These are phyloP conservation scores for Portevinia maculata DNA, from an alignment of 2,888 invertebrate genomes.

Conservation along the genomic window DNA sequence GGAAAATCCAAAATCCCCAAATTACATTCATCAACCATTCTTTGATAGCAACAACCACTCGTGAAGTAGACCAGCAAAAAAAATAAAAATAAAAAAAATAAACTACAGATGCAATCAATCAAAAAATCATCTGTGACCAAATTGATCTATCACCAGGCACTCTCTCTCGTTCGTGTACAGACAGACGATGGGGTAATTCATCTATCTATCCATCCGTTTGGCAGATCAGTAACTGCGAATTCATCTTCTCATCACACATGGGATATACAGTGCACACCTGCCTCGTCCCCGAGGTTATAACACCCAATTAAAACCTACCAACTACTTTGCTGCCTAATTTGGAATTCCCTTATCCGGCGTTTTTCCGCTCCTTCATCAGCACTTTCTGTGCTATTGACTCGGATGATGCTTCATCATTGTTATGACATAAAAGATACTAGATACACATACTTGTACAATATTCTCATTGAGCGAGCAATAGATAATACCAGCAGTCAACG, in stretches of 20 bases:
- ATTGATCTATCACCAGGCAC: conserved; percentile 68
- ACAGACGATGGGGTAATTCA: conserved; percentile 52
- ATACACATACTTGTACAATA: conserved; percentile 27
- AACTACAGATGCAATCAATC: conserved; percentile 65
- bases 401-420: conserved; percentile 68
- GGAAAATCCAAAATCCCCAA: conserved; percentile 13
- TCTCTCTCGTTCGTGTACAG: conserved; percentile 36
- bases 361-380: not conserved
- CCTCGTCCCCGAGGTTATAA: conserved; percentile 59
- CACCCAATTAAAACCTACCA: conserved; percentile 71
- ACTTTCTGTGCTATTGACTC: conserved; percentile 48
- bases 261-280: conserved; percentile 53
- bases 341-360: conserved; percentile 33
- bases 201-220: conserved; percentile 59
- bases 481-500: conserved; percentile 19
- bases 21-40: conserved; percentile 37
- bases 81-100: conserved; percentile 6
- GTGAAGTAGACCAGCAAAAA: not conserved
- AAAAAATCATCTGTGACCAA: conserved; percentile 74
- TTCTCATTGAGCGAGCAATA: not conserved
- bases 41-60: not conserved
- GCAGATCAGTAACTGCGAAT: conserved; percentile 61
- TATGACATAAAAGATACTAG: conserved; percentile 24
- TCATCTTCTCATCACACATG: conserved; percentile 49
- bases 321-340: conserved; percentile 72